Conservation (phyloP, 2,113 vertebrate genomes). For the Rallus limicola region DNA sequence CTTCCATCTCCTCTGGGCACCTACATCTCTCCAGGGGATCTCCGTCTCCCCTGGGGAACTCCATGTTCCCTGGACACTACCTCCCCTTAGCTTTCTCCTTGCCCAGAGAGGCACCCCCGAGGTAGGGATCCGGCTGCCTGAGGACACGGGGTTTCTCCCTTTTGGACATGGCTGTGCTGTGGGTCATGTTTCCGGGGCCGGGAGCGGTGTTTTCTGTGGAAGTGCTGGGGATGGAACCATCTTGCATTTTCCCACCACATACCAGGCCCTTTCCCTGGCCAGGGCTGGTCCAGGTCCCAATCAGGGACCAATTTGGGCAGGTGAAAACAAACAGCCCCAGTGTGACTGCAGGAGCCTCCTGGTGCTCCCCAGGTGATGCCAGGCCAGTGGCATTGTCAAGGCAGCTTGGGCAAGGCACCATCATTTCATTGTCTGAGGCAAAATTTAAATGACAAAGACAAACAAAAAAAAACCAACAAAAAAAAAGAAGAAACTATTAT, state of each 20-base stretch:
- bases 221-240: background rate
- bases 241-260: fast-evolving
- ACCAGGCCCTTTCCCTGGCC: fast-evolving
- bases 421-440: background rate
- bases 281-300: too few species aligned
- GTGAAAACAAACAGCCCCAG: background rate
- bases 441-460: too few species aligned
- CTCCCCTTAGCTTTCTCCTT: too few species aligned
- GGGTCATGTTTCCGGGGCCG: background rate
- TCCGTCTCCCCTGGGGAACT: too few species aligned
- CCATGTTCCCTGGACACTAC: too few species aligned
- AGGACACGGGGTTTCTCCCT: background rate
- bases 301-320: background rate
- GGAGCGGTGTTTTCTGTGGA: too few species aligned
- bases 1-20: too few species aligned
- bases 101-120: too few species aligned
- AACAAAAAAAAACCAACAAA: too few species aligned
- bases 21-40: too few species aligned
- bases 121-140: background rate
- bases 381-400: background rate
- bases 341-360: background rate
- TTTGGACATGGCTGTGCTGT: background rate
- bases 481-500: too few species aligned
- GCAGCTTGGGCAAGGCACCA: background rate
- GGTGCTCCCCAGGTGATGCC: background rate